A percentile compares a stretch with the other conserved stretches of the same genome.
Conservation (phyloP, 2,797 vertebrate species). For the Pseudochaenichthys georgianus region DNA sequence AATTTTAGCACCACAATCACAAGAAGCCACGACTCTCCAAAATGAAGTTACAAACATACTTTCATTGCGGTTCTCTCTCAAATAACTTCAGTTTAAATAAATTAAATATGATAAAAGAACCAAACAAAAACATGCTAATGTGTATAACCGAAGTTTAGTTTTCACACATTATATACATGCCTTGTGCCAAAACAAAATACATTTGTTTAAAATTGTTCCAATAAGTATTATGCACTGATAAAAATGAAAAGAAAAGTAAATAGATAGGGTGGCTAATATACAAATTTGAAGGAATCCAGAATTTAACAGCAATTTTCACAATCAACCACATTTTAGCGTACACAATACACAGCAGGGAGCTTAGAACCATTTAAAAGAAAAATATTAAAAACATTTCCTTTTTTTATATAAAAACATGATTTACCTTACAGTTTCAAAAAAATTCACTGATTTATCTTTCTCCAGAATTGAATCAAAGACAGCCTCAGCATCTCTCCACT, state of each 20-base stretch:
- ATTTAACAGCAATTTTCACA: constrained; percentile 88
- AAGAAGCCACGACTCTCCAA: constrained; percentile 37
- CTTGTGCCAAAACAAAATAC: constrained; percentile 75
- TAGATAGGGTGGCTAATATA: constrained; percentile 86
- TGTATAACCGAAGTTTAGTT: constrained; percentile 83
- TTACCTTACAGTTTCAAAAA: constrained; percentile 71
- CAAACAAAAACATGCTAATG: constrained; percentile 76
- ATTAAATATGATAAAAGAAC: constrained; percentile 72
- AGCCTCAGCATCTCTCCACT: constrained; percentile 51
- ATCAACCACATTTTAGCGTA: constrained; percentile 88
- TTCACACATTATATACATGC: constrained; percentile 87
- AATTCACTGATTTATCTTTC: constrained; percentile 44
- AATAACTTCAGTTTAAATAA: constrained; percentile 69
- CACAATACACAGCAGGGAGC: constrained; percentile 87
- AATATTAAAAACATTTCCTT: constrained; percentile 62
- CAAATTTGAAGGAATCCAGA: constrained; percentile 86
- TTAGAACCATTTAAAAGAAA: constrained; percentile 71
- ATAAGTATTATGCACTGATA: constrained; percentile 72
- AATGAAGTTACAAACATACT: constrained; percentile 46
- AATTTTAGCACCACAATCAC: constrained; percentile 53
- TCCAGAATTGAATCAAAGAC: constrained; percentile 56
- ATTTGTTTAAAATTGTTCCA: constrained; percentile 53
- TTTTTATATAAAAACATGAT: constrained; percentile 70
- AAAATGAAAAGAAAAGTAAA: constrained; percentile 70
- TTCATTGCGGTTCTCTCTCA: constrained; percentile 54